A percentile compares a stretch with the other conserved stretches of the same genome.
Conservation (phyloP, 2,888 invertebrate species). For the Aphrophora alni region DNA sequence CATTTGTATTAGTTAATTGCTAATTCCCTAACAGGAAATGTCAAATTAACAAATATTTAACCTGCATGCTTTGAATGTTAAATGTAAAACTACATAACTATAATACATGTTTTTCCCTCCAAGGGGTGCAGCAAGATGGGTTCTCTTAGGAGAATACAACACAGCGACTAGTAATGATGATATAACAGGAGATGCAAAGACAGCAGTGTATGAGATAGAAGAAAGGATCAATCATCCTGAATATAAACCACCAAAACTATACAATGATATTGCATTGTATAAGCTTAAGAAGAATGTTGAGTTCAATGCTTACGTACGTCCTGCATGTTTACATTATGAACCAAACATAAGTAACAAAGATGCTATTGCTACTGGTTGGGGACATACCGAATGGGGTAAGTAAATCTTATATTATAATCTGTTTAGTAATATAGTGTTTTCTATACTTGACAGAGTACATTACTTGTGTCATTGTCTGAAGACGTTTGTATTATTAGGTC, state of each 20-base stretch:
- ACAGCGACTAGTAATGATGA: constrained; percentile 16
- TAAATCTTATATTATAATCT: constrained; percentile 29
- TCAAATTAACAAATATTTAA: no score
- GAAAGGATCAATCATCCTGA: constrained; percentile 62
- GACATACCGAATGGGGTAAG: constrained; percentile 58
- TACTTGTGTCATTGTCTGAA: no score
- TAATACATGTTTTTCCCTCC: background rate
- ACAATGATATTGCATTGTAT: constrained; percentile 72
- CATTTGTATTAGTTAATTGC: no score
- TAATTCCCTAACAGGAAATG: no score
- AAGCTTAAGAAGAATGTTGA: constrained; percentile 61
- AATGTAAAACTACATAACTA: no score
- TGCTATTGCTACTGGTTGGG: constrained; percentile 69
- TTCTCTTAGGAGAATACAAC: constrained; percentile 27
- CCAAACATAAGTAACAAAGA: constrained; percentile 14
- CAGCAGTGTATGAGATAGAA: constrained; percentile 61
- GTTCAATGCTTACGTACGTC: constrained; percentile 64
- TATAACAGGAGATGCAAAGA: constrained; percentile 55
- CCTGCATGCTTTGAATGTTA: no score
- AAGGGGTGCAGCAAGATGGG: constrained; percentile 24
- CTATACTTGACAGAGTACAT: no score
- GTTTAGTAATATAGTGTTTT: background rate
- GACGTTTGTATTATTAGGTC: no score
- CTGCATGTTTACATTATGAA: constrained; percentile 63
- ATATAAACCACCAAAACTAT: constrained; percentile 62